Conservation (phyloP, 2,113 vertebrate genomes). For the Bungarus multicinctus region DNA sequence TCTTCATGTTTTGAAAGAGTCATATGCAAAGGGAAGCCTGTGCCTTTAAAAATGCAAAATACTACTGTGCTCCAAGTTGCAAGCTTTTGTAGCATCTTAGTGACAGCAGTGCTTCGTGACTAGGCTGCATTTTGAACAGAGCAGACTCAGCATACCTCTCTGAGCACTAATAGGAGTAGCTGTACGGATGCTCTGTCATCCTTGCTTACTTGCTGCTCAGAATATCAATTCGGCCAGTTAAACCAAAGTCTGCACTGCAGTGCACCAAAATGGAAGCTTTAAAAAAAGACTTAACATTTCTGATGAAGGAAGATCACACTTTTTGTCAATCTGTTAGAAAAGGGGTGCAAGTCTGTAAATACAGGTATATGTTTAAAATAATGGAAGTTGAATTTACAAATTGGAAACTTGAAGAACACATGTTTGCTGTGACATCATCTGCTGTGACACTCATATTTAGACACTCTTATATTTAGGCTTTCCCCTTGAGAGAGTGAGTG, state of each 20-base stretch:
- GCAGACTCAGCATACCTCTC: constrained; percentile 30
- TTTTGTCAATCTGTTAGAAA: constrained; percentile 30
- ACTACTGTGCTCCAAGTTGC: constrained; percentile 1
- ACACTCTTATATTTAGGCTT: constrained; percentile 51
- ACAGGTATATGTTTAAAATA: constrained; percentile 38
- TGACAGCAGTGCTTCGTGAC: constrained; percentile 49
- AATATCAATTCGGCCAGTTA: constrained; percentile 92
- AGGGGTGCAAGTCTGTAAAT: constrained; percentile 50
- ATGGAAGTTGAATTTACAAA: constrained; percentile 42
- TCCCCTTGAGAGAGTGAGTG: constrained; percentile 36
- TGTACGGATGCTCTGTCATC: constrained; percentile 80
- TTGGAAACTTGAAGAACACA: constrained; percentile 50
- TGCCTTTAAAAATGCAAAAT: background rate
- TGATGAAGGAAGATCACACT: constrained; percentile 57
- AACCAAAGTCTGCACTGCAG: constrained; percentile 90
- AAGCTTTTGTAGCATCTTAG: constrained; percentile 23
- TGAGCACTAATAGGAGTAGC: constrained; percentile 63
- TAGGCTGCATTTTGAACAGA: constrained; percentile 22
- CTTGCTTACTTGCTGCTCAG: constrained; percentile 75
- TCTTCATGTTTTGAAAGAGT: background rate
- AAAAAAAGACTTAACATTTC: constrained; percentile 38
- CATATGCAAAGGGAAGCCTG: background rate
- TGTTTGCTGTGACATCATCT: constrained; percentile 34
- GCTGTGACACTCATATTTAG: constrained; percentile 54
- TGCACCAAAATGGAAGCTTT: constrained; percentile 90